Conservation (phyloP, 2,797 vertebrate species). For the Molothrus aeneus region DNA sequence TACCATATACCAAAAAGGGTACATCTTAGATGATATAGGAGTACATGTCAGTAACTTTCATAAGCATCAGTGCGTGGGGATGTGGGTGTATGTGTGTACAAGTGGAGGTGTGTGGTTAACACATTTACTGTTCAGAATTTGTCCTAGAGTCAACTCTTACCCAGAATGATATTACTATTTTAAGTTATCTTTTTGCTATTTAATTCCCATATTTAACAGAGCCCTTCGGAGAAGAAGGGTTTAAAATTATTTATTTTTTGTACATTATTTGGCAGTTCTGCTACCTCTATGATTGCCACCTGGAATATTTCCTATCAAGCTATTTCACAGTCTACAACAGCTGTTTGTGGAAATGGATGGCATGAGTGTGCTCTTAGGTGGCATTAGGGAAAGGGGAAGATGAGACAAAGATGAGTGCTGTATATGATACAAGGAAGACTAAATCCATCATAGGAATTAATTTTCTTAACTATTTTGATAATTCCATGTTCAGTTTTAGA, state of each 20-base stretch:
- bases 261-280: not conserved
- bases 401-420: not conserved
- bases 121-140: not conserved
- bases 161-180: not conserved
- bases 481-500: not conserved
- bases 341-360: not conserved
- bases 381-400: not conserved
- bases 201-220: constrained; percentile 33
- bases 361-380: not conserved
- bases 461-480: not conserved
- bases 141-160: not conserved
- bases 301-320: not conserved
- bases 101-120: not conserved
- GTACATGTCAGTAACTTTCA: not conserved
- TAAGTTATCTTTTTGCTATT: not conserved
- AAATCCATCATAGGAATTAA: not conserved
- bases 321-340: constrained; percentile 7
- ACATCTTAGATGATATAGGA: not conserved
- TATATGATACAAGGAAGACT: not conserved
- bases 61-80: not conserved
- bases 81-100: constrained; percentile 1
- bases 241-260: not conserved
- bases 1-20: not conserved
- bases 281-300: constrained; percentile 24
- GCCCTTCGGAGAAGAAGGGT: not conserved